phyloP scores from a whole-genome alignment of 2,113 vertebrate species.

The Otocyon megalotis region DNA sequence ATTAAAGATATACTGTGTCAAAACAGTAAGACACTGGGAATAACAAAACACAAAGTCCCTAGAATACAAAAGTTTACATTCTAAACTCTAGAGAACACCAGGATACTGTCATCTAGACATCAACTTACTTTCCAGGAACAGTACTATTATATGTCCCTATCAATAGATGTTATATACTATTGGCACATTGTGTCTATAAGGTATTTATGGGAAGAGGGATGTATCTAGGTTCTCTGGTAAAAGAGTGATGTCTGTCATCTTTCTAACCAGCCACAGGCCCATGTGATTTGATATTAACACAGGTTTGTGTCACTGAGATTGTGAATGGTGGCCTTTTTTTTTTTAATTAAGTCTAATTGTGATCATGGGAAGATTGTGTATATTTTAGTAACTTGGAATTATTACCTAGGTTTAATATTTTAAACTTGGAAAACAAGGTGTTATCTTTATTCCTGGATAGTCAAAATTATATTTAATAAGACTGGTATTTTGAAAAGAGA shows the following conservation, averaged over 20 bases:
- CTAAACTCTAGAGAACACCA: background rate
- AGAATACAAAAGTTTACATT: background rate
- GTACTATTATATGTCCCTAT: background rate
- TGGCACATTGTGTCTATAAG: background rate
- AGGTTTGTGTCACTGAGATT: background rate
- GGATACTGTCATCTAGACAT: background rate
- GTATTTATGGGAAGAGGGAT: background rate
- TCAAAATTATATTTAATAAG: slow-evolving; percentile 32
- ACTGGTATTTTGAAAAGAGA: slow-evolving; percentile 11
- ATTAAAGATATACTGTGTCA: background rate
- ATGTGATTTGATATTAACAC: background rate
- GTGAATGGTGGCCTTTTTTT: background rate
- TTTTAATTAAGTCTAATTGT: slow-evolving; percentile 50
- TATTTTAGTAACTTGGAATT: background rate
- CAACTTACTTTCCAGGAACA: background rate
- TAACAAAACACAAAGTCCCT: background rate
- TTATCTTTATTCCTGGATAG: slow-evolving; percentile 52
- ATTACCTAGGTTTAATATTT: background rate
- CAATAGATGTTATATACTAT: background rate
- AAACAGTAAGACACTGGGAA: background rate
- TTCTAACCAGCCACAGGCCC: background rate
- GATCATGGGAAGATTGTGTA: background rate
- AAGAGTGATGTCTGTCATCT: background rate
- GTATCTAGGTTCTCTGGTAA: background rate
- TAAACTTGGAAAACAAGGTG: background rate